Conservation (phyloP, 2,797 vertebrate species). For the Danio choprae region DNA sequence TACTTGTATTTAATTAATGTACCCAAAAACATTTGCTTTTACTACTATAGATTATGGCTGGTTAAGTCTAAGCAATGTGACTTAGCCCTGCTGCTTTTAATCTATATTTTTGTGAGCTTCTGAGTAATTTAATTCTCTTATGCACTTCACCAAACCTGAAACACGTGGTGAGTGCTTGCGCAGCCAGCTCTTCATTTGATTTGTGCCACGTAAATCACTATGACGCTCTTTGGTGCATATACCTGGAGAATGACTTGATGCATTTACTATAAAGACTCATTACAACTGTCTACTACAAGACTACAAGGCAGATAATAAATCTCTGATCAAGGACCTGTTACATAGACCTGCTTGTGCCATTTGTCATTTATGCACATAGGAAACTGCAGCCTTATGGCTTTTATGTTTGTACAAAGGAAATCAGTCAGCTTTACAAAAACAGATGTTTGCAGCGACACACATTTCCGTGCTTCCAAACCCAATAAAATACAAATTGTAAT, state of each 20-base stretch:
- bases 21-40: no score
- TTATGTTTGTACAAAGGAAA: conserved; percentile 12
- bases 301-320: conserved; percentile 22
- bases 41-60: not conserved
- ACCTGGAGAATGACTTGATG: not conserved
- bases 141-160: conserved; percentile 7
- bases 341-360: conserved; percentile 21
- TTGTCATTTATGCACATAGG: not conserved
- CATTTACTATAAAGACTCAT: conserved; percentile 50
- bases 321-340: conserved; percentile 30
- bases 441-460: not conserved
- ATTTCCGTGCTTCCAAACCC: conserved; percentile 28
- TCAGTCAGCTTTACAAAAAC: not conserved
- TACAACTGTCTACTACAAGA: conserved; percentile 38
- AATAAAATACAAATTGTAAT: conserved; percentile 12
- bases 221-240: conserved; percentile 34
- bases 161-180: conserved; percentile 4
- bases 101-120: not conserved
- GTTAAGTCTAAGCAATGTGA: not conserved
- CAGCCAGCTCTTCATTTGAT: conserved; percentile 9
- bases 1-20: not conserved
- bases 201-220: conserved; percentile 30
- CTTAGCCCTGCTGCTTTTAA: not conserved
- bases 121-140: not conserved
- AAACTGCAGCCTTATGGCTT: conserved; percentile 14